A percentile compares a stretch with the other conserved stretches of the same genome.
These are phyloP conservation scores for Drosophila lowei DNA, from an alignment of 1,140 invertebrate genomes.

Conservation along the genomic window DNA sequence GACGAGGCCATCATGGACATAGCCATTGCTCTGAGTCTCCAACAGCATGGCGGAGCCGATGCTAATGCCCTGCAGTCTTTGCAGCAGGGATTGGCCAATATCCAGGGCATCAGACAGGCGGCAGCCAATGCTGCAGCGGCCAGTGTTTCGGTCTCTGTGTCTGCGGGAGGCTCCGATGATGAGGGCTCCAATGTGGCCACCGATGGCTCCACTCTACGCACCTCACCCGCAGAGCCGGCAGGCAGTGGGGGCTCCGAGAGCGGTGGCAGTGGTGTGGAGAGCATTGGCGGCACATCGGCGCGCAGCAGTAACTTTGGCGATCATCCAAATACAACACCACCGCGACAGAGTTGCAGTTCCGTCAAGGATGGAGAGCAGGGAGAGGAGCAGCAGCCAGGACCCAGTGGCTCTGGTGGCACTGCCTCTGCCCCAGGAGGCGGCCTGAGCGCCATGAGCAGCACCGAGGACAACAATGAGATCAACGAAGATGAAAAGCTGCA, in stretches of 20 bases:
- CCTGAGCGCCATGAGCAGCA: slow-evolving; percentile 70
- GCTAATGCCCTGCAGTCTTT: slow-evolving; percentile 75
- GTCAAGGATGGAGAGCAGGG: slow-evolving; percentile 48
- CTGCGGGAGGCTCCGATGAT: slow-evolving; percentile 91
- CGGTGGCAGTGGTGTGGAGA: slow-evolving; percentile 94
- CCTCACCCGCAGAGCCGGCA: slow-evolving; percentile 92
- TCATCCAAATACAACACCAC: slow-evolving; percentile 73
- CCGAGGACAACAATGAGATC: slow-evolving; percentile 80
- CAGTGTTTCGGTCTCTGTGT: slow-evolving; percentile 87
- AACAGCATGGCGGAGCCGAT: slow-evolving; percentile 86
- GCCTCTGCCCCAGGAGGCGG: slow-evolving; percentile 39
- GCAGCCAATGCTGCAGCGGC: slow-evolving; percentile 65
- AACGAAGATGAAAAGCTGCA: slow-evolving; percentile 84
- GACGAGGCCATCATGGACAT: slow-evolving; percentile 98
- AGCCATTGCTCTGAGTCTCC: slow-evolving; percentile 96
- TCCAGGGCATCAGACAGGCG: slow-evolving; percentile 69
- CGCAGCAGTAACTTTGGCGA: slow-evolving; percentile 94
- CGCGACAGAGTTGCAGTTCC: slow-evolving; percentile 54
- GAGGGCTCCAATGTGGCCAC: slow-evolving; percentile 96
- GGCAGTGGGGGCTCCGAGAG: slow-evolving; percentile 91
- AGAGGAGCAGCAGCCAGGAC: slow-evolving; percentile 48
- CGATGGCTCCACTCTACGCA: slow-evolving; percentile 94
- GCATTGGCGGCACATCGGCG: slow-evolving; percentile 95
- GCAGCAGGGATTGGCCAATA: slow-evolving; percentile 78
- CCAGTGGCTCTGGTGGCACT: slow-evolving; percentile 55